These are phyloP conservation scores for Rhimphoctona megacephalus DNA, from an alignment of 2,888 invertebrate species.

Conservation along the genomic window DNA sequence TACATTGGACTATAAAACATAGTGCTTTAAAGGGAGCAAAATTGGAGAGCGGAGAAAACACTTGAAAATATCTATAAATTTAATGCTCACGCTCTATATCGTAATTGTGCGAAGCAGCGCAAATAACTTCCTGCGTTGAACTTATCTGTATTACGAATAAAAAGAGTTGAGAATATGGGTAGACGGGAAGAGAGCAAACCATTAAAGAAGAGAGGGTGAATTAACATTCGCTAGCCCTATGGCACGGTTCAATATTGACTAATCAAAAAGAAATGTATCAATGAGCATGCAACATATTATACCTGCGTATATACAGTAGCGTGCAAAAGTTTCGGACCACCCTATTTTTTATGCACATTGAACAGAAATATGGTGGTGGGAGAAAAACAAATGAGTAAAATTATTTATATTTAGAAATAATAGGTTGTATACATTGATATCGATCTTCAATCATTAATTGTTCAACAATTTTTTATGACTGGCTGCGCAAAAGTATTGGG, in stretches of 20 bases:
- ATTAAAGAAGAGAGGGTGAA: background rate
- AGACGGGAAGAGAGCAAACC: background rate
- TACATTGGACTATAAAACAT: no score
- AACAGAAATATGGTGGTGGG: no score
- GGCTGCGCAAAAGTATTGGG: no score
- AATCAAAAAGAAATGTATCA: background rate
- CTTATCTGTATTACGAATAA: conserved; percentile 6
- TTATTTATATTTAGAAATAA: no score
- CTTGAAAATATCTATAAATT: background rate
- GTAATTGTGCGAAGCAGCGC: conserved; percentile 19
- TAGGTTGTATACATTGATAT: no score
- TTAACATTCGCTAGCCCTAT: background rate
- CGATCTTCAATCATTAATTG: no score
- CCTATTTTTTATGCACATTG: no score
- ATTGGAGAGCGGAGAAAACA: background rate
- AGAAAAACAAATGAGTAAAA: no score
- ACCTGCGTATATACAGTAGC: background rate
- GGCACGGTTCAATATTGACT: background rate
- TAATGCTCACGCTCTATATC: conserved; percentile 10
- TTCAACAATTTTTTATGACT: no score
- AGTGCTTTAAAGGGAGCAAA: background rate
- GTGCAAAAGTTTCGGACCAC: no score
- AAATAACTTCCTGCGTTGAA: conserved; percentile 33
- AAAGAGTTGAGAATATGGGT: background rate
- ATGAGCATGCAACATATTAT: background rate